Base-by-base conservation (phyloP, 2,888 invertebrate species). In the Lagria hirta region DNA sequence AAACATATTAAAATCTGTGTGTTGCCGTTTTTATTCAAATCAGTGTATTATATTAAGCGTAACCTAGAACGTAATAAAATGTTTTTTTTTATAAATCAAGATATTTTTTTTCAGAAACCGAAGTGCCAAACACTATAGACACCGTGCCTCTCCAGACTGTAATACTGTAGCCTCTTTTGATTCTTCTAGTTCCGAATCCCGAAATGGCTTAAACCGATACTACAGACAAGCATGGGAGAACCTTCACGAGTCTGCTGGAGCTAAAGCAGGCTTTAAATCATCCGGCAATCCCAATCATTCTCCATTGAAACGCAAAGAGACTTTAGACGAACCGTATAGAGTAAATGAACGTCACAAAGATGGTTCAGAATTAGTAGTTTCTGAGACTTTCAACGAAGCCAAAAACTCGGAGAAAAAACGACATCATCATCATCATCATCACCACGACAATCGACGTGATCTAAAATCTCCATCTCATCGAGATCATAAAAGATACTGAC, bases 211-310 rank as follows among this genome's bases (percentile, higher is more conserved):
- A 49, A 92, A 90, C 69, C 80, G 90, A 44, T 92, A 89, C 72
- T 93, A 93, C 73, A 81, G 90, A 15, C 88, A 91, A 69, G 93
- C 93, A 2, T 94, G 94, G 94, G 92, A 93, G 68, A 91, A 92
- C 68, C 78, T 94, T 2, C 89, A 90, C 68, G 89, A 90, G 68
- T 84, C 87, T 3, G 82, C 88, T 2, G 82, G 81, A 1, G 78
- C 79, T 12, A 82, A 82, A 62, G 62, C 68, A 1, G 67, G 65
- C 26, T 50, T 63, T 7, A 67, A 63, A 51, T 60, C 49, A 35
- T 55, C 40, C 37, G 55, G 55, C 14, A 51, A 51, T 8, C 45
- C 71, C 4, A 74, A 73, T 66, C 83, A 81, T 58, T 75, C 74
- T 60, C 80, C 81, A 0, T 69, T 83, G 32, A 74, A 81, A 32